These are phyloP conservation scores for Desmophyllum pertusum DNA, from an alignment of 92 coral and sea anemone genomes.

Conservation along the genomic window DNA sequence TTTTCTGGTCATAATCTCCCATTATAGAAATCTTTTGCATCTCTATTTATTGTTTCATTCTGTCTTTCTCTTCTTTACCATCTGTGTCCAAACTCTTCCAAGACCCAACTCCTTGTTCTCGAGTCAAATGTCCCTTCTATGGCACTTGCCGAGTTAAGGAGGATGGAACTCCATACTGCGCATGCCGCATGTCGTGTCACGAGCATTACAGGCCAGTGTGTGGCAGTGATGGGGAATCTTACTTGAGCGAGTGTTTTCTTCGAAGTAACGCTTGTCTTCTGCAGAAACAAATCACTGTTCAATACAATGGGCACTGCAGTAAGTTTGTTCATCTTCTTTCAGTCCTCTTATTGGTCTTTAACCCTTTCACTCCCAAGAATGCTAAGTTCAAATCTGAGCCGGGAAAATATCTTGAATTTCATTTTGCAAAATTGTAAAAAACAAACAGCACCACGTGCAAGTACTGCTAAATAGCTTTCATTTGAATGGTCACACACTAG, in stretches of 20 bases:
- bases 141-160: slow-evolving; percentile 44
- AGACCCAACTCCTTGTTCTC: slow-evolving; percentile 61
- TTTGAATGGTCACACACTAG: too few species aligned
- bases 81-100: neutral
- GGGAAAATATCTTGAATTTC: too few species aligned
- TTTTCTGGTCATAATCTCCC: neutral
- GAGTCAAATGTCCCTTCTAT: slow-evolving; percentile 76
- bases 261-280: slow-evolving; percentile 72
- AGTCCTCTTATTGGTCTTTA: neutral
- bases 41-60: neutral
- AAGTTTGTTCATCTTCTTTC: slow-evolving; percentile 45
- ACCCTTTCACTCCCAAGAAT: too few species aligned
- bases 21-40: neutral
- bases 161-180: slow-evolving; percentile 53
- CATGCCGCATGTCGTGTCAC: slow-evolving; percentile 59
- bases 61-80: neutral
- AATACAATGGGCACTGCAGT: slow-evolving; percentile 78
- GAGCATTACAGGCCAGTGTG: slow-evolving; percentile 69
- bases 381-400: too few species aligned
- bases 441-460: too few species aligned
- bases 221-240: slow-evolving; percentile 77
- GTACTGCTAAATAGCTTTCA: too few species aligned
- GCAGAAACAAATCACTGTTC: slow-evolving; percentile 56
- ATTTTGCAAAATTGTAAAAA: too few species aligned
- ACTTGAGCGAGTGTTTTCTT: slow-evolving; percentile 77